Base-by-base conservation (phyloP, 2,888 invertebrate species). In the Drosophila multiciliata region DNA sequence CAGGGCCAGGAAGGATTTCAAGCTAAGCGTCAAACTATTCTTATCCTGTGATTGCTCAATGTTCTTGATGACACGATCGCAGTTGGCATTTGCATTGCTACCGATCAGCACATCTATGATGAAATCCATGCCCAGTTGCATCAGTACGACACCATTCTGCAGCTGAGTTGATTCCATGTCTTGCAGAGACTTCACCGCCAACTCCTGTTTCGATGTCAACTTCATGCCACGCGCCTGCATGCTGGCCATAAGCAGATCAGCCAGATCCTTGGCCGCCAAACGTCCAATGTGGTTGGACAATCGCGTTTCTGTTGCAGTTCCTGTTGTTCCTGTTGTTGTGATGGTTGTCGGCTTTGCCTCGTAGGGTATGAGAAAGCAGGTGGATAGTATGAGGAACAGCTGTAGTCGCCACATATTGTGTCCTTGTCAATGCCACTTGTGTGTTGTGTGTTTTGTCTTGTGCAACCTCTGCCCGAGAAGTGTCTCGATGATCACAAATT, bases 371-470 rank as follows among this genome's bases (percentile, higher is more conserved):
- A 87, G 80, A n/a, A 87, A 89, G 75, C 85, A 77, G 60, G 77
- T 80, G 61, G 90, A 85, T 36, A 89, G 53, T 48, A 86, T 40
- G 2, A 86, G 78, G 20, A 89, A 89, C 32, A 87, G 58, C 55
- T 86, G 90, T 55, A 89, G 73, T 23, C 85, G 90, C 85, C 85
- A 86, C 85, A 86, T 86, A n/a, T 35, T 73, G 58, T 29, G 12
- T 38, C 17, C 40, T 40, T 7, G 53, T 48, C 48, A 23, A 9
- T 32, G 3, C 36, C 38, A 17, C 17, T 11, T 7, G 17, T 8
- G 26, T 20, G 50, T 20, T 50, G 33, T 32, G 50, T 9, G 1
- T 23, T 17, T 15, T 36, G 36, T 12, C 26, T 29, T 38, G 55
- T 38, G 29, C 33, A 17, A 15, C 20, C 12, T 12, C 20, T 45